phyloP scores from a whole-genome alignment of 1,140 invertebrate genomes.

The Nasonia vitripennis region DNA sequence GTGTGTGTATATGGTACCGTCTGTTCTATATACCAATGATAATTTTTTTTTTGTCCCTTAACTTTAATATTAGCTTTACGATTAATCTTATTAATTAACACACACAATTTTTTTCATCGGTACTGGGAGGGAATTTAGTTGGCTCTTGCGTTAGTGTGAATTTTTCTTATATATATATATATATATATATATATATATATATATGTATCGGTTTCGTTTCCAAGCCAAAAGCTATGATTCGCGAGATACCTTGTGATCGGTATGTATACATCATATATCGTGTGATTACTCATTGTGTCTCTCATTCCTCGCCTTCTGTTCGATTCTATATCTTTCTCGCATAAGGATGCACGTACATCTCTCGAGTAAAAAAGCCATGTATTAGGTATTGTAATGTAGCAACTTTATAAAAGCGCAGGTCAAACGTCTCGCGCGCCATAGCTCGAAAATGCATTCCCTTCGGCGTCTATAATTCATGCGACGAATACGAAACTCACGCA shows the following conservation, averaged over 20 bases:
- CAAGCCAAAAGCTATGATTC: slow-evolving; percentile 38
- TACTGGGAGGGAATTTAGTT: slow-evolving; percentile 73
- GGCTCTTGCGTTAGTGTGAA: slow-evolving; percentile 59
- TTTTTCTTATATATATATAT: slow-evolving; percentile 55
- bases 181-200: slow-evolving; percentile 54
- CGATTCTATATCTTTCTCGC: background rate
- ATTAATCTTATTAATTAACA: slow-evolving; percentile 74
- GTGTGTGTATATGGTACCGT: slow-evolving; percentile 52
- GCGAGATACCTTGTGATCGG: slow-evolving; percentile 16
- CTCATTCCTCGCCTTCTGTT: background rate
- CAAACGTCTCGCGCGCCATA: slow-evolving; percentile 3
- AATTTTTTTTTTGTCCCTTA: slow-evolving; percentile 68
- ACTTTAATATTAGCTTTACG: slow-evolving; percentile 60
- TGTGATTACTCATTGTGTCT: background rate
- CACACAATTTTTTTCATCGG: slow-evolving; percentile 67
- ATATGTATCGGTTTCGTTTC: slow-evolving; percentile 46
- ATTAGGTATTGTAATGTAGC: background rate
- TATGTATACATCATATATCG: background rate
- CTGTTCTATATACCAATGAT: slow-evolving; percentile 61
- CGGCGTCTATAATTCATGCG: background rate
- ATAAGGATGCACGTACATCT: background rate
- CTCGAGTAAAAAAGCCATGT: slow-evolving; percentile 26
- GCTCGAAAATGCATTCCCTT: slow-evolving; percentile 21
- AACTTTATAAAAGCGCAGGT: slow-evolving; percentile 22
- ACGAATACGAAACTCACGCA: background rate